Evolutionary conservation across 30 jellyfish, hydroid and myxozoan species (phyloP).

Genomic region (Sanderia malayensis): DNA sequence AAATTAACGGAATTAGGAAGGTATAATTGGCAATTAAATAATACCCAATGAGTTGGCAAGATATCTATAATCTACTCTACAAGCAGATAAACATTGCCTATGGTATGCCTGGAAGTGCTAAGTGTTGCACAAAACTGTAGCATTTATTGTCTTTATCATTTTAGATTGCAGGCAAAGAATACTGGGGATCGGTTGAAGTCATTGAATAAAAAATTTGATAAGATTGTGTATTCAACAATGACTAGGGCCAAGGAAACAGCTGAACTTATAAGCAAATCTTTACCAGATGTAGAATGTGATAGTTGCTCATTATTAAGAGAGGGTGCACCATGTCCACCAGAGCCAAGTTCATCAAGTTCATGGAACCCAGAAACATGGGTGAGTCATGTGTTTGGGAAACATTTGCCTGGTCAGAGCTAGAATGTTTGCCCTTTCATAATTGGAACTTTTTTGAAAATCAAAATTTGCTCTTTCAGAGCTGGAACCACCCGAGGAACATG

Average conservation of each 20-base stretch:
- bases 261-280: conserved; percentile 51
- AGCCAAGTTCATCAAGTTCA: conserved; percentile 70
- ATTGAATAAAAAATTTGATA: conserved; percentile 59
- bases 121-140: too few species aligned
- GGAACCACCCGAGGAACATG: too few species aligned
- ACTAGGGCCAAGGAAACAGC: conserved; percentile 95
- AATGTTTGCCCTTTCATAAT: too few species aligned
- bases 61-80: too few species aligned
- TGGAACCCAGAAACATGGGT: conserved; percentile 93
- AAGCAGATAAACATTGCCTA: too few species aligned
- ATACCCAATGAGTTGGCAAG: too few species aligned
- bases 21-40: too few species aligned
- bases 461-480: too few species aligned
- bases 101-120: too few species aligned
- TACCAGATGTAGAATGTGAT: conserved; percentile 61
- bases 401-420: too few species aligned
- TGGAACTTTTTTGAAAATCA: too few species aligned
- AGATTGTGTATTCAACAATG: conserved; percentile 83
- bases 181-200: conserved; percentile 86
- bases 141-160: not conserved
- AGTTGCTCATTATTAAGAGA: conserved; percentile 83
- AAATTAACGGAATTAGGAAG: conserved; percentile 87
- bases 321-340: conserved; percentile 99
- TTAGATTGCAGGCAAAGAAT: conserved; percentile 77
- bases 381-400: too few species aligned